Conservation (phyloP, 2,797 vertebrate species). For the Muscicapa comitata region DNA sequence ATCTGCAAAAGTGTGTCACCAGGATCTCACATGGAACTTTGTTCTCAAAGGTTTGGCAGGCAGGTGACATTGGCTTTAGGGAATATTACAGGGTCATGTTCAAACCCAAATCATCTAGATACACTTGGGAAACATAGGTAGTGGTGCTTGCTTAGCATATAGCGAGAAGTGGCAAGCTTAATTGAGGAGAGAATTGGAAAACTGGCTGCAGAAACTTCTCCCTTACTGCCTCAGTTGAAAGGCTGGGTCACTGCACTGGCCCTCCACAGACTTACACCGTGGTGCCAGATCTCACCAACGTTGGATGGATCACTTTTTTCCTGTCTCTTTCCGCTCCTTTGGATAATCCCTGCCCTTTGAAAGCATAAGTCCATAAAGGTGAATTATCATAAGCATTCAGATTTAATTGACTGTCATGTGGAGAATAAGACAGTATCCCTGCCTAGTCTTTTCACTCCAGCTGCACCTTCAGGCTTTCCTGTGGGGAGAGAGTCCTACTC, state of each 20-base stretch:
- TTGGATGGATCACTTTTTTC: background rate
- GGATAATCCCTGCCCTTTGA: background rate
- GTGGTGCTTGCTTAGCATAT: background rate
- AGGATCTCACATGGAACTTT: background rate
- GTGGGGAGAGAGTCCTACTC: background rate
- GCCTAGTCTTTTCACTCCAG: background rate
- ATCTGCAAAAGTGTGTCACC: background rate
- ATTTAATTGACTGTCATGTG: background rate
- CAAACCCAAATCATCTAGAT: background rate
- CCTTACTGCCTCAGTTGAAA: background rate
- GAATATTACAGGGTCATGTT: background rate
- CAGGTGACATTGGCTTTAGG: background rate
- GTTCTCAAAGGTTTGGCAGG: background rate
- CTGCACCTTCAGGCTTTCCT: background rate
- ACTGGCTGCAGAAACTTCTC: background rate
- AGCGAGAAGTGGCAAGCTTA: background rate
- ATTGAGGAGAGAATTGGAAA: accelerated
- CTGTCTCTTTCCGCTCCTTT: background rate
- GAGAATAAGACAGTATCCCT: background rate
- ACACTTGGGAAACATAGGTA: background rate
- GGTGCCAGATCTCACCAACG: background rate
- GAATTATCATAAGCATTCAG: background rate
- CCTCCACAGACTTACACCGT: background rate
- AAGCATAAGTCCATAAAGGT: background rate
- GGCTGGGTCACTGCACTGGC: background rate